Base-by-base conservation (phyloP, 2,888 invertebrate species). In the Melinaea menophilus region DNA sequence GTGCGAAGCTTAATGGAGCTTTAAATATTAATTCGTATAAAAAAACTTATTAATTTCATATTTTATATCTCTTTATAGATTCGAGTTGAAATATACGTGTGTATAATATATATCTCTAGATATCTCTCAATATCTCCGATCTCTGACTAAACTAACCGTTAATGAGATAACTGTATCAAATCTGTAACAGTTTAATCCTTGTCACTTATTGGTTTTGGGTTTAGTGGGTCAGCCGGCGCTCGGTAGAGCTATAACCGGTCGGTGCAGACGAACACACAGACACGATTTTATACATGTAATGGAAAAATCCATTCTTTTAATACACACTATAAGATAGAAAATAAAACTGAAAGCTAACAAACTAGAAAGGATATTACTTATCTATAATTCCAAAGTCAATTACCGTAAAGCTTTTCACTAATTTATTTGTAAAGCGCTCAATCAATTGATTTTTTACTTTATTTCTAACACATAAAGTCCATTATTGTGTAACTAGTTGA, bases 171-270 rank as follows among this genome's bases (percentile, higher is more conserved):
- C 51, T 31, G 51, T 51, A 31, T 31, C 22, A 51, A 51, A 51
- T 51, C 51, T 51, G 51, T 59, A 59, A 65, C 68, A 59, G 68
- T 62, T 60, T 61, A 61, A 61, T 61, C 62, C 64, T 64, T 34
- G 56, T 65, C 62, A 68, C 59, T 61, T 69, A 63, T 66, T 60
- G 58, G 47, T 45, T 35, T 64, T 56, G 56, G 63, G 69, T 64
- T 60, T 69, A 70, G 56, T 68, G 59, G 69, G 70, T 68, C 71
- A 69, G 34, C 46, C 9, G 41, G 41, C 41, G 41, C 41, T 58
- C 55, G 46, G 46, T 41, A 51, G 54, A 59, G 57, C 31, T 57
- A 31, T 56, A 63, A 63, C 61, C 59, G 58, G 59, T 67, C 45
- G 41, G 33, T 13, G n/a, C 34, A 31, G n/a, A 55, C 34, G 35